Evolutionary conservation across 1,140 invertebrate species (phyloP), one percentile per base, ranked within the genome.

Genomic region (Rhagoletis pomonella): DNA sequence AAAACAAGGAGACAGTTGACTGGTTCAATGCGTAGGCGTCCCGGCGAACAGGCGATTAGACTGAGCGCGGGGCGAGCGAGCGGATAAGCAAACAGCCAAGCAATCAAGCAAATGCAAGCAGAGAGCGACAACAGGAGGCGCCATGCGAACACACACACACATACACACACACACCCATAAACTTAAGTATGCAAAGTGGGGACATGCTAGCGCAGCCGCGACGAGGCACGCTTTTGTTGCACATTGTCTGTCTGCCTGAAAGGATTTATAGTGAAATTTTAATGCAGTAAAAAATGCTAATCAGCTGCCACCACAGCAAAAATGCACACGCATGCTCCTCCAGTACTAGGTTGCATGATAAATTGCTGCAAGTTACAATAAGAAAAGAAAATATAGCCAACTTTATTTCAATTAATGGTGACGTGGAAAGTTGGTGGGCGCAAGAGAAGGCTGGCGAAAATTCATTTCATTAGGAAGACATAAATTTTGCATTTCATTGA

Each of bases 211-310:
- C 73, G 19, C 67, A 17, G 67, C 67, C 67, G 39, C 19, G 19
- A 58, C 47, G 47, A 17, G 73, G 73, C 73, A 81, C 73, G 73
- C 73, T 81, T 58, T 81, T 81, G 73, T 81, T 81, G 73, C 47
- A 81, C 73, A 55, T 29, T 77, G 42, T 12, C 47, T 81, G 73
- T 81, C 47, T 81, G 73, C 50, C 73, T n/a, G 73, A 81, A 81
- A 81, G 73, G 73, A 81, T 81, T 81, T 81, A 81, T 81, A 47
- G 73, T 55, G 73, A 81, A 81, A 81, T 58, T 81, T 81, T 19
- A 81, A 81, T 81, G 73, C n/a, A 55, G 73, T 10, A 81, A 81
- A 81, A 81, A 81, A 81, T 81, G 73, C 73, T 81, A 81, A 81
- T 81, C 47, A 81, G 73, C 73, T 81, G 73, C 73, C 73, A 81